Evolutionary conservation across 2,113 vertebrate species (phyloP), one percentile per base, ranked within the genome.

Genomic region (Pimephales promelas): DNA sequence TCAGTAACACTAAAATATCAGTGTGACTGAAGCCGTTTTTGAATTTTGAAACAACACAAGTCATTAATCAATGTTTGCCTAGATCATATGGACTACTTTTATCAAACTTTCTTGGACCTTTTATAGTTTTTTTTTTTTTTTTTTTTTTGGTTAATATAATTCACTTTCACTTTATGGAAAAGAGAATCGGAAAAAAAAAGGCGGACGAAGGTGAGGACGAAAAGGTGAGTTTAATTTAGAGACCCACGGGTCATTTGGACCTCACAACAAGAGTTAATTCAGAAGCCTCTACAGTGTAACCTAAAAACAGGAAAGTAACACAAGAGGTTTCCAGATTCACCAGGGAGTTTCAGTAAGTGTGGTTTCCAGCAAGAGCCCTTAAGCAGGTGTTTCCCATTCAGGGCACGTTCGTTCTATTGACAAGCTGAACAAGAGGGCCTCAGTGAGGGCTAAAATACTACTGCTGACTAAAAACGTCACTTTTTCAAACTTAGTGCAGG

Each of bases 391-490:
- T 90, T 90, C 81, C 88, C 77, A 90, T 88, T 88, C 87, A 68
- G 78, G 47, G 59, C 88, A 88, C 83, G 86, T 85, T 73, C 62
- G 14, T 70, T 82, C 87, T 87, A 88, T 87, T 88, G 86, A 90
- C 82, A 86, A 89, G 76, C 43, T 36, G 71, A 90, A 88, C 88
- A 89, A 90, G 83, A 87, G 89, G 59, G 71, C 84, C 85, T 85
- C 86, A 90, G 86, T 90, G 78, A 85, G 80, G 57, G 49, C 61
- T 85, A 86, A 87, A 87, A 87, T 88, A 86, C 89, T 85, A 86
- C 88, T 90, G 86, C 86, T 88, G 84, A 89, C 88, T 87, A 88
- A 90, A 88, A 86, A 90, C 87, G 86, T 87, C 87, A 89, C 89
- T 87, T 90, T 90, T 86, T 81, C 86, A 71, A 87, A 83, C 84